phyloP scores from a whole-genome alignment of 1,140 invertebrate species.

The Proctacanthus coquilletti region DNA sequence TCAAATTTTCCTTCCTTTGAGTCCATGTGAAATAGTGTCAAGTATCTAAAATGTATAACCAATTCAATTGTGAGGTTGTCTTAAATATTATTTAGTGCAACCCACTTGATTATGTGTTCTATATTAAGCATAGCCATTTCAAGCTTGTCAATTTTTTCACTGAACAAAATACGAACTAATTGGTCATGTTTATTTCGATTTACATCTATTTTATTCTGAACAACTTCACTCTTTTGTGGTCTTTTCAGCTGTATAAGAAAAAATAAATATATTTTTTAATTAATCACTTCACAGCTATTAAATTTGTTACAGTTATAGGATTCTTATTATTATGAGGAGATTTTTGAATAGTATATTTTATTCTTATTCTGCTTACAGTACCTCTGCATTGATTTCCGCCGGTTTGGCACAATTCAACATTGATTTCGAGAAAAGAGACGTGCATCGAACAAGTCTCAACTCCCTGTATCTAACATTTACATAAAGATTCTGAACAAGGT shows the following conservation, averaged over 20 bases:
- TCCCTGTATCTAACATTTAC: constrained; percentile 27
- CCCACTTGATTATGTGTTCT: constrained; percentile 8
- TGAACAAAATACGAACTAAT: constrained; percentile 18
- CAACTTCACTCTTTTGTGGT: constrained; percentile 14
- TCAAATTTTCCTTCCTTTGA: neutral
- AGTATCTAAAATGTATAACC: neutral
- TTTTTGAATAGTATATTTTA: too few species aligned
- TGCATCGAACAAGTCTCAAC: neutral
- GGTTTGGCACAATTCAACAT: neutral
- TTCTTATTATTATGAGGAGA: too few species aligned
- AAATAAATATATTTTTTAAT: too few species aligned
- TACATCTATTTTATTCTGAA: constrained; percentile 26
- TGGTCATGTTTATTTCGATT: constrained; percentile 19
- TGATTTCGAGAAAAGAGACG: neutral
- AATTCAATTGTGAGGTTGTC: too few species aligned
- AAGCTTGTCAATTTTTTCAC: constrained; percentile 18
- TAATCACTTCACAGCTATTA: too few species aligned
- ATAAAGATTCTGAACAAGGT: constrained; percentile 49
- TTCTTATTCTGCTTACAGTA: too few species aligned
- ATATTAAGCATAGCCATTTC: constrained; percentile 15
- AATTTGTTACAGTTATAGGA: too few species aligned
- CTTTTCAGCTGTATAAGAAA: constrained; percentile 13
- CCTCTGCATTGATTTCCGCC: neutral
- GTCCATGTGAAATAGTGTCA: neutral
- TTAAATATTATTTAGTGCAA: constrained; percentile 1